A percentile compares a stretch with the other conserved stretches of the same genome.
Evolutionary conservation across 30 jellyfish, hydroid and myxozoan genomes (phyloP).

Genomic region (Cassiopea andromeda): DNA sequence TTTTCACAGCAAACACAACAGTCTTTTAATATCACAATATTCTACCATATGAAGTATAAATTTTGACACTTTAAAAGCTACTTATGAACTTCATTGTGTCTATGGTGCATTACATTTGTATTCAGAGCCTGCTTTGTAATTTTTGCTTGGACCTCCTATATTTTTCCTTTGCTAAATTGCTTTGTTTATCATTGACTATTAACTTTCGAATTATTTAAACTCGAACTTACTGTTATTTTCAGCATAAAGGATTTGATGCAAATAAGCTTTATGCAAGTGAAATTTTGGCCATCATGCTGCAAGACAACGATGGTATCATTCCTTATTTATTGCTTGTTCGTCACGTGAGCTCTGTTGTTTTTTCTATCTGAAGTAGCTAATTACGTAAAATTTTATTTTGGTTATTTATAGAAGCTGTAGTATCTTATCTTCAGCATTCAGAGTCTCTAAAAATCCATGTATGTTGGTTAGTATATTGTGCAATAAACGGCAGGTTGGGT

Average conservation of each 20-base stretch:
- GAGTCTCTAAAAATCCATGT: too few relatives aligned
- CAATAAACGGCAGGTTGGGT: too few relatives aligned
- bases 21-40: neutral
- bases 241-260: constrained; percentile 84
- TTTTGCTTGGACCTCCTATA: too few relatives aligned
- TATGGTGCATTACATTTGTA: neutral
- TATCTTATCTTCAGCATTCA: too few relatives aligned
- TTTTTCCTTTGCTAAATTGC: neutral
- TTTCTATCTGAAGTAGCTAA: too few relatives aligned
- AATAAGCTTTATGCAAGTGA: constrained; percentile 95
- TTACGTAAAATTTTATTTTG: too few relatives aligned
- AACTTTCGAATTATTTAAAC: neutral
- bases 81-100: neutral
- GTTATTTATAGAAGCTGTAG: too few relatives aligned
- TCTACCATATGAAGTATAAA: neutral
- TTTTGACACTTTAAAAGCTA: neutral
- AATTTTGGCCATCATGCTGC: constrained; percentile 92
- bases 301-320: constrained; percentile 77
- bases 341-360: too few relatives aligned
- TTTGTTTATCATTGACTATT: neutral
- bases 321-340: too few relatives aligned
- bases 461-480: too few relatives aligned
- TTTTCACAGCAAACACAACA: neutral
- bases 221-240: neutral
- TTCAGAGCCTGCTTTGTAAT: too few relatives aligned